phyloP scores from a whole-genome alignment of 2,888 invertebrate genomes.

The Drosophila anomalipes region DNA sequence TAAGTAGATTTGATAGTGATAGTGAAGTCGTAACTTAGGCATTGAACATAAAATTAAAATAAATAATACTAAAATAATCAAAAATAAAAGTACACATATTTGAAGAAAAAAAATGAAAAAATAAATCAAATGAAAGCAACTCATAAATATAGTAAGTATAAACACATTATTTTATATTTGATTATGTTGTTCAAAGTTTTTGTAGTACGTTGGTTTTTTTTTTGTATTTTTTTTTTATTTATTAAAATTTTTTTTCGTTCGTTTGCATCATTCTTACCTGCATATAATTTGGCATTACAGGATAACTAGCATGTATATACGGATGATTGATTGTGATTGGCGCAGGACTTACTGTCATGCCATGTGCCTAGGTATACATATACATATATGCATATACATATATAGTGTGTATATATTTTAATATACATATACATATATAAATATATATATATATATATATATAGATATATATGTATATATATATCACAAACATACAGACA shows the following conservation, averaged over 20 bases:
- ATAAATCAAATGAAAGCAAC: slow-evolving; percentile 64
- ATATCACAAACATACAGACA: slow-evolving; percentile 65
- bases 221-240: slow-evolving; percentile 20
- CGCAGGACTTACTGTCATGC: slow-evolving; percentile 86
- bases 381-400: slow-evolving; percentile 54
- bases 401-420: slow-evolving; percentile 27
- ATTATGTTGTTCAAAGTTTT: slow-evolving; percentile 54
- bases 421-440: slow-evolving; percentile 22
- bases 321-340: slow-evolving; percentile 86
- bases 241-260: slow-evolving; percentile 26
- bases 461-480: slow-evolving; percentile 54
- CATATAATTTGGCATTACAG: slow-evolving; percentile 86
- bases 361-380: slow-evolving; percentile 84
- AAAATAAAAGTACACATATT: slow-evolving; percentile 23
- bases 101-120: slow-evolving; percentile 13
- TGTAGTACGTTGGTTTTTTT: slow-evolving; percentile 44
- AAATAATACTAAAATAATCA: slow-evolving; percentile 30
- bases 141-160: slow-evolving; percentile 52
- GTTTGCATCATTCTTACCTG: slow-evolving; percentile 84
- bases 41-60: slow-evolving; percentile 9
- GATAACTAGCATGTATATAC: slow-evolving; percentile 86
- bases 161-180: slow-evolving; percentile 60
- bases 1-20: slow-evolving; percentile 40
- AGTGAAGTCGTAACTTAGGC: slow-evolving; percentile 45
- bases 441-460: slow-evolving; percentile 36